Percentiles rank a stretch among this genome's conserved stretches.
phyloP scores from a whole-genome alignment of 35 echinoderm and acorn worm species.

The Apostichopus japonicus region DNA sequence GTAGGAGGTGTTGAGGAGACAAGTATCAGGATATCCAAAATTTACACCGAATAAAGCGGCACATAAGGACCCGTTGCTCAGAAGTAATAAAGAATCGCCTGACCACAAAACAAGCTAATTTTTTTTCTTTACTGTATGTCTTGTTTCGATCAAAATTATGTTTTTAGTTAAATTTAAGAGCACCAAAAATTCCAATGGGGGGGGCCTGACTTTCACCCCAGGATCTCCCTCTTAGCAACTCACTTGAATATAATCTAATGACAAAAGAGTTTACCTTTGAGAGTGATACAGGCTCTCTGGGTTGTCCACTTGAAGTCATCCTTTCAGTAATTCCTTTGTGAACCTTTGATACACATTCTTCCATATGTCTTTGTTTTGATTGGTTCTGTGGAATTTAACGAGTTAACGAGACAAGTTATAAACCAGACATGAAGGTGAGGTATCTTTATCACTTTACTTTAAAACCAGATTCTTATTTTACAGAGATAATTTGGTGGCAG shows the following conservation, averaged over 20 bases:
- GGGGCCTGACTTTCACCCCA: too few species aligned
- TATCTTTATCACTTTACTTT: not conserved
- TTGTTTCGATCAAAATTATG: too few species aligned
- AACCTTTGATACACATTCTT: conserved; percentile 79
- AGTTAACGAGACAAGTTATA: not conserved
- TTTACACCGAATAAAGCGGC: too few species aligned
- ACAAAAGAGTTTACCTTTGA: conserved; percentile 35
- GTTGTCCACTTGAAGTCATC: conserved; percentile 77
- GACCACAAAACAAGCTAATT: too few species aligned
- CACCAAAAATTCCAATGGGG: too few species aligned
- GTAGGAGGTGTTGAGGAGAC: too few species aligned
- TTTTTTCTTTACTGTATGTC: too few species aligned
- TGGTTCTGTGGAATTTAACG: not conserved
- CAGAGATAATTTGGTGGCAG: too few species aligned
- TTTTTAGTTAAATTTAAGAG: too few species aligned
- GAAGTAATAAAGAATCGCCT: too few species aligned
- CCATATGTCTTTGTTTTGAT: conserved; percentile 55
- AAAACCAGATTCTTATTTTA: not conserved
- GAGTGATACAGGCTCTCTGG: conserved; percentile 73
- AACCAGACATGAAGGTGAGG: not conserved
- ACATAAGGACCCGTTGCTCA: too few species aligned
- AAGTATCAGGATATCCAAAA: too few species aligned
- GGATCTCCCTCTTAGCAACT: conserved; percentile 48
- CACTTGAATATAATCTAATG: conserved; percentile 66
- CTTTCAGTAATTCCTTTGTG: conserved; percentile 84